Evolutionary conservation across 2,797 vertebrate genomes (phyloP).

Genomic region (Alca torda): DNA sequence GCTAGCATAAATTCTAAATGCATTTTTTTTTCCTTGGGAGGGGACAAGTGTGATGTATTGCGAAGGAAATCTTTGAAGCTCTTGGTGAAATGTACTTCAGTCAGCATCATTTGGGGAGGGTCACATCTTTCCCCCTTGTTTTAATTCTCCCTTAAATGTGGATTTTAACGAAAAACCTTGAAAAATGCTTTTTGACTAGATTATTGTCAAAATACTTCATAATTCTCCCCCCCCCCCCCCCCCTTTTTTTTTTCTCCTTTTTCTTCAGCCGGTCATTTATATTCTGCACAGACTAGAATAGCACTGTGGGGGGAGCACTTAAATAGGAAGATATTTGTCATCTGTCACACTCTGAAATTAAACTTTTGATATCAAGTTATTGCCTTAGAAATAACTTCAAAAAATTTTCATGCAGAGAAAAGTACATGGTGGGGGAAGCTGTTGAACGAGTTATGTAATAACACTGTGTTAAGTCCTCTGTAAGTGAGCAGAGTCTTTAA

Average conservation of each 20-base stretch:
- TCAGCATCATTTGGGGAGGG: neutral
- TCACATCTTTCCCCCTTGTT: neutral
- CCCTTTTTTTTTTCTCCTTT: neutral
- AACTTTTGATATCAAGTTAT: slow-evolving; percentile 41
- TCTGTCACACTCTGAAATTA: slow-evolving; percentile 60
- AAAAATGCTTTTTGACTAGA: neutral
- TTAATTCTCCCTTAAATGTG: neutral
- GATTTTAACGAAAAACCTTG: slow-evolving; percentile 35
- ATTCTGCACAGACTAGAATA: slow-evolving; percentile 53
- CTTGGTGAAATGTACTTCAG: neutral
- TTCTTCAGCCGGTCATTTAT: neutral
- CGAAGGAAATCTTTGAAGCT: neutral
- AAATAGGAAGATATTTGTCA: slow-evolving; percentile 59
- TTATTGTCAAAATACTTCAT: neutral
- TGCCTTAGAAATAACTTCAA: slow-evolving; percentile 56
- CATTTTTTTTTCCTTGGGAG: neutral
- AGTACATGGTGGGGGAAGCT: slow-evolving; percentile 50
- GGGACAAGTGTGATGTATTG: neutral
- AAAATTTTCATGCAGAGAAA: slow-evolving; percentile 31
- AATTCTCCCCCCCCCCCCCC: neutral
- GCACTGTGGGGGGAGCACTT: slow-evolving; percentile 52
- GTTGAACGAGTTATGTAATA: slow-evolving; percentile 45
- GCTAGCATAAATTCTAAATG: neutral
- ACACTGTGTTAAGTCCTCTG: slow-evolving; percentile 1
- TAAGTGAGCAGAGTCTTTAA: neutral